phyloP scores from a whole-genome alignment of 37 sponge, comb jelly and placozoan genomes.

The Petrosia ficiformis region DNA sequence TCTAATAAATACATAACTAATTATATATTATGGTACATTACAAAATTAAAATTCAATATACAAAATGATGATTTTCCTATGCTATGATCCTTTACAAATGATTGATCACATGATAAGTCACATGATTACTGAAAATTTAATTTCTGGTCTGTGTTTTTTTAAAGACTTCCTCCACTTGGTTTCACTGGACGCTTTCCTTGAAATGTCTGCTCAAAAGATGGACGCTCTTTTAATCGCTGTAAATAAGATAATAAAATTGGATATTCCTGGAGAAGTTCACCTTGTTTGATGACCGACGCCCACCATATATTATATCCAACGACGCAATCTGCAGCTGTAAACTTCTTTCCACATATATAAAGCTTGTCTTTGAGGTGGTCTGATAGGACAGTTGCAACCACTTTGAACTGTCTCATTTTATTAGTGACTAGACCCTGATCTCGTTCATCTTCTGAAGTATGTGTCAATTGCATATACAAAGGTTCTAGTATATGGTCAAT shows the following conservation, averaged over 20 bases:
- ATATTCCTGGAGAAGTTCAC: conserved; percentile 46
- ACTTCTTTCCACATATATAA: conserved; percentile 63
- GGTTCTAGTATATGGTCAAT: conserved; percentile 66
- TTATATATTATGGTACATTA: too few species aligned
- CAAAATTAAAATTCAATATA: too few species aligned
- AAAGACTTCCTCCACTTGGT: conserved; percentile 66
- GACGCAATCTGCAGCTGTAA: conserved; percentile 70
- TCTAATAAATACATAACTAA: too few species aligned
- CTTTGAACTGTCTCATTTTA: conserved; percentile 48
- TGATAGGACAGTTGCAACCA: conserved; percentile 52
- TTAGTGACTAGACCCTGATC: conserved; percentile 49
- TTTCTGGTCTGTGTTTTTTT: too few species aligned
- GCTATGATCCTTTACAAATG: too few species aligned
- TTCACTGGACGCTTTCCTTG: conserved; percentile 44
- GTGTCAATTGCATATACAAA: conserved; percentile 73
- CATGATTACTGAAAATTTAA: too few species aligned
- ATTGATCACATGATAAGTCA: too few species aligned
- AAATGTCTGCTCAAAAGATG: conserved; percentile 48
- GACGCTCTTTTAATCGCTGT: conserved; percentile 35
- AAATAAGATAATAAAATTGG: conserved; percentile 48
- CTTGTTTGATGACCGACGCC: conserved; percentile 51
- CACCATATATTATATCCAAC: conserved; percentile 72
- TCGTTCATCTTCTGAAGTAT: conserved; percentile 59
- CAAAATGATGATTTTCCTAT: too few species aligned
- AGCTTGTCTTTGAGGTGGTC: conserved; percentile 23